A percentile compares a stretch with the other conserved stretches of the same genome.
Conservation (phyloP, 2,113 vertebrate genomes). For the Equus quagga region DNA sequence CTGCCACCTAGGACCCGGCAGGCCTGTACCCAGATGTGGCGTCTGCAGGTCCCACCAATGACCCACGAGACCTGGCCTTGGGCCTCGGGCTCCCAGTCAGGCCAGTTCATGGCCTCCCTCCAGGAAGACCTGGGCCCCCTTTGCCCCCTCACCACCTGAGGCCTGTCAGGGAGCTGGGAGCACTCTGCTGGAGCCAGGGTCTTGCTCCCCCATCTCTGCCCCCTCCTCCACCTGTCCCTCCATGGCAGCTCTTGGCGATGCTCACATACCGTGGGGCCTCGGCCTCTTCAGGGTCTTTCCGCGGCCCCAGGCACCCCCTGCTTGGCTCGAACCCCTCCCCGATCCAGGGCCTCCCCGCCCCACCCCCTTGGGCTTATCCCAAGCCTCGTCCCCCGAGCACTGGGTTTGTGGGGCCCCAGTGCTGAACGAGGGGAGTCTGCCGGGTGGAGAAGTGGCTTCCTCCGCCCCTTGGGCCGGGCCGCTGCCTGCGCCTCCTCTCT, state of each 20-base stretch:
- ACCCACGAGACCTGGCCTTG: accelerated
- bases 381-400: neutral
- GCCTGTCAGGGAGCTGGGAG: neutral
- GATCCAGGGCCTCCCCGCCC: neutral
- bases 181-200: neutral
- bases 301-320: neutral
- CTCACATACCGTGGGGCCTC: neutral
- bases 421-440: neutral
- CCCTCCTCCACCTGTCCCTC: neutral
- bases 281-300: neutral
- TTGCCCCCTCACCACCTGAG: neutral
- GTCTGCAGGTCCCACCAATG: neutral
- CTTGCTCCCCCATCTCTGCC: neutral
- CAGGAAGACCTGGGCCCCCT: neutral
- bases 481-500: neutral
- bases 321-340: neutral
- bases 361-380: neutral
- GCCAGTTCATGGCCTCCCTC: no score
- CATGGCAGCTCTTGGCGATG: neutral
- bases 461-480: neutral
- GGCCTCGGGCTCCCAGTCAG: neutral
- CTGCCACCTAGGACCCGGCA: neutral
- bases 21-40: neutral
- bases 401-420: neutral
- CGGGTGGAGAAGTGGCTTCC: neutral